Base-by-base conservation (phyloP, 2,113 vertebrate genomes). In the Psophia crepitans region DNA sequence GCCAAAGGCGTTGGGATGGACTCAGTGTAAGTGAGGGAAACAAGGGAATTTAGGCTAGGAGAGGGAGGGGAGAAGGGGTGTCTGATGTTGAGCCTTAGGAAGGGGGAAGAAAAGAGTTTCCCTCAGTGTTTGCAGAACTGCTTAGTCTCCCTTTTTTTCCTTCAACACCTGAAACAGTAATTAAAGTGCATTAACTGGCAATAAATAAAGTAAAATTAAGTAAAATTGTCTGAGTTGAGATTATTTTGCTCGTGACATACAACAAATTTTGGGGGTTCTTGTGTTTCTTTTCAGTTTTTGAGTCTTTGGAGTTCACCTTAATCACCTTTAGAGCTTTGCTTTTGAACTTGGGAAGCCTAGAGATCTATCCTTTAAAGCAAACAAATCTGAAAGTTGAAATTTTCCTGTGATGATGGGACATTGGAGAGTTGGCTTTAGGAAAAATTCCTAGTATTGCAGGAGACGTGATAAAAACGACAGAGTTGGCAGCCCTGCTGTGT, bases 1-100 rank as follows among this genome's bases (percentile, higher is more conserved):
- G 0, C n/a, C 24, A 3, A 10, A 35, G 65, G 39, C 2, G 0
- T 13, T 49, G 75, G 51, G 56, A 21, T 37, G 69, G 30, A 20
- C 64, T 5, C 4, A 32, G 44, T 3, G 6, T 9, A 9, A 16
- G 64, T 8, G 39, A 64, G 5, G 3, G 69, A 28, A 28, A n/a
- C 32, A 33, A 8, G 58, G 43, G 26, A 2, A 11, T 4, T 15
- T 15, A 8, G n/a, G 26, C 23, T 4, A 2, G 32, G 6, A 21
- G 39, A 41, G n/a, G 1, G 0, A 3, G 7, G 8, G 20, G 5
- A 24, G 61, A 39, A 65, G 35, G 61, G 35, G 30, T 13, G 6
- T 11, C 30, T 48, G 64, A 73, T 30, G 48, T 0, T 35, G 24
- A 41, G 22, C 28, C 49, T 60, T 54, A 26, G 33, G 44, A 69